Percentiles rank a stretch among this genome's conserved stretches.
These are phyloP conservation scores for Phocoena sinus DNA, from an alignment of 2,113 vertebrate species.

Conservation along the genomic window DNA sequence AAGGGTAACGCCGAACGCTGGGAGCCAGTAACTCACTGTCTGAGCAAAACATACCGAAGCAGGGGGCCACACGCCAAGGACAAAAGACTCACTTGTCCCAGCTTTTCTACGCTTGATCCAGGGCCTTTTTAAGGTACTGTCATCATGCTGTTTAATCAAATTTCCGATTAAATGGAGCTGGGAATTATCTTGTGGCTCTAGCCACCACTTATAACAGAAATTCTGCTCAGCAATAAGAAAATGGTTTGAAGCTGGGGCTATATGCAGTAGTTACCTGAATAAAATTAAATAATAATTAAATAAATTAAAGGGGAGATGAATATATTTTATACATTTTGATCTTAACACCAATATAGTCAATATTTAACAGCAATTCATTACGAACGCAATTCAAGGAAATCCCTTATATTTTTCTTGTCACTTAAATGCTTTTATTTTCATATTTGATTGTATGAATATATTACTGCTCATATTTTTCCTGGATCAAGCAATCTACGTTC, in stretches of 20 bases:
- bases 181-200: neutral
- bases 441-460: neutral
- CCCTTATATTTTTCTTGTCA: neutral
- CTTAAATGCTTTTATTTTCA: neutral
- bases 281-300: neutral
- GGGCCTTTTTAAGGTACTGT: neutral
- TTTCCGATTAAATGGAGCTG: neutral
- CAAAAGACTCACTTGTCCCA: neutral
- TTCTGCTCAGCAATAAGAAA: neutral
- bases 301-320: neutral
- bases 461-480: conserved; percentile 6
- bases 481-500: neutral
- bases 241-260: neutral
- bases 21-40: neutral
- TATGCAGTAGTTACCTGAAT: neutral
- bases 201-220: neutral
- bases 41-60: neutral
- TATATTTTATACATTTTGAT: neutral
- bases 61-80: neutral
- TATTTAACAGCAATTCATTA: neutral
- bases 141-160: neutral
- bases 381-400: neutral
- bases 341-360: neutral
- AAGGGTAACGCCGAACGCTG: neutral
- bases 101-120: neutral